Evolutionary conservation across 2,113 vertebrate genomes (phyloP).

Genomic region (Anas platyrhynchos): DNA sequence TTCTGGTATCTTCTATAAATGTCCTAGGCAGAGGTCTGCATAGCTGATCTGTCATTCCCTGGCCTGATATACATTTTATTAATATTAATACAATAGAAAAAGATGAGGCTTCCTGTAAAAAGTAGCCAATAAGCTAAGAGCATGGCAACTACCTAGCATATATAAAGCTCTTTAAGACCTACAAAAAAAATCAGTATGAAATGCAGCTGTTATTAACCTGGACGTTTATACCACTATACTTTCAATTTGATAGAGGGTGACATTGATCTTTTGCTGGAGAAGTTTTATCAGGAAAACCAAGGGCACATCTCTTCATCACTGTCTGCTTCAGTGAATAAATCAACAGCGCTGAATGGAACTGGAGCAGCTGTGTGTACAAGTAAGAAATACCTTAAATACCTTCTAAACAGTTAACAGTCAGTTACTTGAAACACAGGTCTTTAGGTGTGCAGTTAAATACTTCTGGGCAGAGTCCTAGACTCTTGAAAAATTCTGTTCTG

Average conservation of each 20-base stretch:
- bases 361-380: slow-evolving; percentile 67
- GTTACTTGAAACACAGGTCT: neutral
- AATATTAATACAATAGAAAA: neutral
- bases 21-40: neutral
- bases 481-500: neutral
- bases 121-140: neutral
- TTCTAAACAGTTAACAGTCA: neutral
- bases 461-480: neutral
- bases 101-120: neutral
- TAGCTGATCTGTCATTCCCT: neutral
- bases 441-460: neutral
- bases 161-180: neutral
- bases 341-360: slow-evolving; percentile 21
- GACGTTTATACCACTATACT: neutral
- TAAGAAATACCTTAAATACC: neutral
- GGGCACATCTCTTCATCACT: slow-evolving; percentile 76
- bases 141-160: neutral
- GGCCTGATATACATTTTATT: neutral
- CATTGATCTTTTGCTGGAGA: slow-evolving; percentile 89
- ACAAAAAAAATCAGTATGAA: neutral
- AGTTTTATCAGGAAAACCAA: slow-evolving; percentile 82
- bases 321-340: slow-evolving; percentile 55
- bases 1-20: neutral
- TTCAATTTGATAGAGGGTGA: slow-evolving; percentile 85
- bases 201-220: neutral